Percentiles rank a stretch among this genome's conserved stretches.
Conservation (phyloP, 2,888 invertebrate species). For the Stegophylla sp. region DNA sequence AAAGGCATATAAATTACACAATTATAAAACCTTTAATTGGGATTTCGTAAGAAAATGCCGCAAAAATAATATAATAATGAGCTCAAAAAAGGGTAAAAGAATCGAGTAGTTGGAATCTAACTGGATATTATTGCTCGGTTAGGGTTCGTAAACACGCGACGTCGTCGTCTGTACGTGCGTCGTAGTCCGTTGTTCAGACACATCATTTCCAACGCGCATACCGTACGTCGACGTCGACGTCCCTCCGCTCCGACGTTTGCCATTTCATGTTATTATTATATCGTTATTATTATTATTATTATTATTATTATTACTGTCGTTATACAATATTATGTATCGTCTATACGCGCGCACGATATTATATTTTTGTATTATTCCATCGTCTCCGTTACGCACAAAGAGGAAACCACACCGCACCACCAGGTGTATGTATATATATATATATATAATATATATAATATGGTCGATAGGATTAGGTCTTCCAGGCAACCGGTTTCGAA, state of each 20-base stretch:
- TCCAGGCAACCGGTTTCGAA: slow-evolving; percentile 39
- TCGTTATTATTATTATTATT: background rate
- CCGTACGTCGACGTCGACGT: background rate
- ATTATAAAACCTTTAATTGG: too few relatives aligned
- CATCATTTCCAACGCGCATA: background rate
- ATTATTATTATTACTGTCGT: too few relatives aligned
- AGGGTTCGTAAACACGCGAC: too few relatives aligned
- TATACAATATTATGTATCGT: background rate
- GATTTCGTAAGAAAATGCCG: too few relatives aligned
- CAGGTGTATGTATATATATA: slow-evolving; percentile 1
- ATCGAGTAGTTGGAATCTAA: too few relatives aligned
- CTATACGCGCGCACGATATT: background rate
- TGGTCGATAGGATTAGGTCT: background rate
- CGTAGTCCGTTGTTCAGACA: slow-evolving; percentile 3
- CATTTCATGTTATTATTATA: background rate
- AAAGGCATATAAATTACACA: too few relatives aligned
- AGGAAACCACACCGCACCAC: slow-evolving; percentile 27
- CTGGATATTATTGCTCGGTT: too few relatives aligned
- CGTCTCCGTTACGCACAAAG: slow-evolving; percentile 32
- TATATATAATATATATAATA: background rate
- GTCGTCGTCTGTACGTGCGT: too few relatives aligned
- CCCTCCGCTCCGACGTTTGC: too few relatives aligned
- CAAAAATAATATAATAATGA: too few relatives aligned
- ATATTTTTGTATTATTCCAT: background rate
- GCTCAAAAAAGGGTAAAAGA: too few relatives aligned